phyloP scores from a whole-genome alignment of 2,888 invertebrate species.

The Tuberolachnus salignus region DNA sequence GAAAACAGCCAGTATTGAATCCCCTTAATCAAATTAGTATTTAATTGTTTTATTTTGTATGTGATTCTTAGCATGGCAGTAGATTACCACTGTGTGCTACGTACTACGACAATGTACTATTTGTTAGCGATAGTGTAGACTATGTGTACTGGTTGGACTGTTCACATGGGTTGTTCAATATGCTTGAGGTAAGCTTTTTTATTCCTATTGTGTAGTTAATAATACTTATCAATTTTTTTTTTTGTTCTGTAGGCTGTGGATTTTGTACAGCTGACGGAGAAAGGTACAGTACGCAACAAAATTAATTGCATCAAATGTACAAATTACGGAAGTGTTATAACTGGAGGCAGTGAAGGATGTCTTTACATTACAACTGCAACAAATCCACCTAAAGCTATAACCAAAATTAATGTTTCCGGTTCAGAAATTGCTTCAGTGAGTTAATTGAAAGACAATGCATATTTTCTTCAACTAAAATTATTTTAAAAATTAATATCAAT shows the following conservation, averaged over 20 bases:
- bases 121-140: conserved; percentile 37
- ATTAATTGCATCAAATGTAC: conserved; percentile 43
- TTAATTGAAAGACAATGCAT: neutral
- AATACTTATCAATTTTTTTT: neutral
- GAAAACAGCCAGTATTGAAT: too few relatives aligned
- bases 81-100: conserved; percentile 50
- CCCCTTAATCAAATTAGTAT: too few relatives aligned
- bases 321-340: conserved; percentile 49
- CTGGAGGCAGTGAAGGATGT: conserved; percentile 42
- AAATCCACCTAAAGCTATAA: conserved; percentile 33
- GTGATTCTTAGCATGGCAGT: neutral
- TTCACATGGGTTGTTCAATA: conserved; percentile 20
- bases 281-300: conserved; percentile 8
- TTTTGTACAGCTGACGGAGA: neutral
- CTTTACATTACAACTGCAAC: conserved; percentile 42
- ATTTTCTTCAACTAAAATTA: neutral
- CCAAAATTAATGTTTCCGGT: conserved; percentile 16
- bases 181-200: conserved; percentile 8
- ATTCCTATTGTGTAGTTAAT: neutral
- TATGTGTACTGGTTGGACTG: conserved; percentile 47
- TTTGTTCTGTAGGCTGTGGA: conserved; percentile 3
- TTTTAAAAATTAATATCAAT: too few relatives aligned
- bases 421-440: conserved; percentile 50
- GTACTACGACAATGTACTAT: conserved; percentile 42
- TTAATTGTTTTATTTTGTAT: neutral